These are phyloP conservation scores for Diadema setosum DNA, from an alignment of 35 echinoderm and acorn worm genomes.

Conservation along the genomic window DNA sequence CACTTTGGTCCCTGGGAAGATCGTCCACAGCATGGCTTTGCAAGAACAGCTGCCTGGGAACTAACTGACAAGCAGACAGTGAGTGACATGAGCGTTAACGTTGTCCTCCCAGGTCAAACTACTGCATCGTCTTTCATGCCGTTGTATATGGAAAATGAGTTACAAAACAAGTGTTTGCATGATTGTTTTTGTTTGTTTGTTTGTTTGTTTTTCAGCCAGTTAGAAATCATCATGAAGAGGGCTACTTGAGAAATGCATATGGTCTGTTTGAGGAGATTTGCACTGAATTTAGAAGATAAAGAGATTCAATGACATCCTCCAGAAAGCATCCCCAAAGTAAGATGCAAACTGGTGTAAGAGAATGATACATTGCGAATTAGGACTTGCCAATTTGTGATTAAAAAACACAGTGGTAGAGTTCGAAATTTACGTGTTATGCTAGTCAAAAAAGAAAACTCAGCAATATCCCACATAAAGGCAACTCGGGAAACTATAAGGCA, in stretches of 20 bases:
- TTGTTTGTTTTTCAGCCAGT: background rate
- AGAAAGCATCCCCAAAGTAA: background rate
- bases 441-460: no score
- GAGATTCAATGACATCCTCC: background rate
- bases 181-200: background rate
- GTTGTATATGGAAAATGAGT: background rate
- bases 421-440: no score
- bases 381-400: background rate
- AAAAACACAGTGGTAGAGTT: no score
- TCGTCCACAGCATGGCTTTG: constrained; percentile 98
- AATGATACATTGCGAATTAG: background rate
- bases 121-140: background rate
- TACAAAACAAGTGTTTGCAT: background rate
- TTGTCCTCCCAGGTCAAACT: background rate
- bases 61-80: constrained; percentile 18
- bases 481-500: background rate
- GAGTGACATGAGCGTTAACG: background rate
- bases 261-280: no score
- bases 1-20: constrained; percentile 96
- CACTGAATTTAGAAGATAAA: background rate
- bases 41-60: constrained; percentile 81
- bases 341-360: background rate
- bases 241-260: background rate
- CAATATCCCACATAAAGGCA: background rate
- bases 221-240: background rate